phyloP scores from a whole-genome alignment of 37 sponge, comb jelly and placozoan species.

The Eunapius fragilis region DNA sequence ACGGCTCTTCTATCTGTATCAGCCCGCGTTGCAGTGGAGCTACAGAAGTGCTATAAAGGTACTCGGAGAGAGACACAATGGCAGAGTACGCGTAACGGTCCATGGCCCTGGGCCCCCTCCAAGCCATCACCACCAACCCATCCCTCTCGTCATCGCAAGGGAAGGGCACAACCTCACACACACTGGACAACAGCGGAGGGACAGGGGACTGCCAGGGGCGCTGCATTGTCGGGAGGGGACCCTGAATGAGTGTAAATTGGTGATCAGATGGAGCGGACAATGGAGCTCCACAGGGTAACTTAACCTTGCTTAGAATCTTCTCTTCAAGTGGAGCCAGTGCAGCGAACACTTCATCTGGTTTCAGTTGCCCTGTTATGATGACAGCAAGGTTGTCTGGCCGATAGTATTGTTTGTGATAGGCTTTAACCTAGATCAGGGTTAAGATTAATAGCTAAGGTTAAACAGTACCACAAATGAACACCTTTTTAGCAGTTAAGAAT shows the following conservation, averaged over 20 bases:
- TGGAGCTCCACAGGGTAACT: too few species aligned
- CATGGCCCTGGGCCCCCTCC: conserved; percentile 72
- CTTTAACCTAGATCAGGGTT: conserved; percentile 54
- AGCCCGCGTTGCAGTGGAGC: conserved; percentile 88
- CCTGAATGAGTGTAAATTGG: too few species aligned
- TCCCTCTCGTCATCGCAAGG: conserved; percentile 79
- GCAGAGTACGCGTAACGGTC: conserved; percentile 56
- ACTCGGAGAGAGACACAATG: conserved; percentile 59
- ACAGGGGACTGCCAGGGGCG: conserved; percentile 88
- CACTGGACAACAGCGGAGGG: conserved; percentile 47
- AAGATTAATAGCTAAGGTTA: background rate
- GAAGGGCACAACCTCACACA: conserved; percentile 45
- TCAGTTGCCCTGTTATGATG: conserved; percentile 80
- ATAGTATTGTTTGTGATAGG: conserved; percentile 79
- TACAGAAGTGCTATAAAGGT: conserved; percentile 87
- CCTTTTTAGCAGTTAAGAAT: too few species aligned
- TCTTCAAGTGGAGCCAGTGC: conserved; percentile 76
- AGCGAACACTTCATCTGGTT: conserved; percentile 64
- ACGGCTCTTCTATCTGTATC: conserved; percentile 74
- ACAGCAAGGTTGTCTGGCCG: conserved; percentile 88
- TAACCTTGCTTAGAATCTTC: conserved; percentile 74
- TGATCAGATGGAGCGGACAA: too few species aligned
- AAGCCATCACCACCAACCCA: conserved; percentile 66
- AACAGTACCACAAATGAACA: background rate
- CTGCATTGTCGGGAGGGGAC: conserved; percentile 66